Conservation (phyloP, 1,140 invertebrate genomes). For the Mercenaria mercenaria region DNA sequence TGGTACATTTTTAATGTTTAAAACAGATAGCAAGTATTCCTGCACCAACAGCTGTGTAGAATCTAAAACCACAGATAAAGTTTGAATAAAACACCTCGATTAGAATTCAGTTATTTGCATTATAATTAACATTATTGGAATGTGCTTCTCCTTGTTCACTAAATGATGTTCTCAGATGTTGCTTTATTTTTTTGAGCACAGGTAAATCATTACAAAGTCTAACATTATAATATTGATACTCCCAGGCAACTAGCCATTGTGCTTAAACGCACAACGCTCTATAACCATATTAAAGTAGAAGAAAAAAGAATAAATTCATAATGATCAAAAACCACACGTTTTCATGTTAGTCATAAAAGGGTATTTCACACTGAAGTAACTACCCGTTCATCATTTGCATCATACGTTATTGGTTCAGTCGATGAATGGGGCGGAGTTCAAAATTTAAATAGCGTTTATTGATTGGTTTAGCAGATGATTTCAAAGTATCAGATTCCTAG, state of each 20-base stretch:
- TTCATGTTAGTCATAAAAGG: slow-evolving; percentile 32
- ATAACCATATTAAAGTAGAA: not conserved
- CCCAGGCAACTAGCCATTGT: not conserved
- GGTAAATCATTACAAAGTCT: too few relatives aligned
- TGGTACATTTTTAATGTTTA: too few relatives aligned
- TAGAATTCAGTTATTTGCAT: too few relatives aligned
- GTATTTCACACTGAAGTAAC: slow-evolving; percentile 5
- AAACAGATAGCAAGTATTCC: too few relatives aligned
- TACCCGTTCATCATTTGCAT: slow-evolving; percentile 10
- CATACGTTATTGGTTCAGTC: not conserved
- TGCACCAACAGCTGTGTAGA: too few relatives aligned
- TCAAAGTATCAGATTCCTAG: slow-evolving; percentile 31
- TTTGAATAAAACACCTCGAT: too few relatives aligned
- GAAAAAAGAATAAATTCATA: not conserved
- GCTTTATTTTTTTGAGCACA: too few relatives aligned
- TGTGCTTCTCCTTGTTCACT: too few relatives aligned
- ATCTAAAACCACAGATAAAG: too few relatives aligned
- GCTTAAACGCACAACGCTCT: not conserved
- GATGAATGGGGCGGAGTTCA: not conserved
- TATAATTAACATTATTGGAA: too few relatives aligned
- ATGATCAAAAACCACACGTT: not conserved
- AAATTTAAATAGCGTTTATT: not conserved
- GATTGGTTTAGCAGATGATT: not conserved
- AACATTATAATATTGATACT: not conserved
- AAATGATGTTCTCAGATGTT: too few relatives aligned